Conservation (phyloP, 1,140 invertebrate species). For the Cydia amplana region DNA sequence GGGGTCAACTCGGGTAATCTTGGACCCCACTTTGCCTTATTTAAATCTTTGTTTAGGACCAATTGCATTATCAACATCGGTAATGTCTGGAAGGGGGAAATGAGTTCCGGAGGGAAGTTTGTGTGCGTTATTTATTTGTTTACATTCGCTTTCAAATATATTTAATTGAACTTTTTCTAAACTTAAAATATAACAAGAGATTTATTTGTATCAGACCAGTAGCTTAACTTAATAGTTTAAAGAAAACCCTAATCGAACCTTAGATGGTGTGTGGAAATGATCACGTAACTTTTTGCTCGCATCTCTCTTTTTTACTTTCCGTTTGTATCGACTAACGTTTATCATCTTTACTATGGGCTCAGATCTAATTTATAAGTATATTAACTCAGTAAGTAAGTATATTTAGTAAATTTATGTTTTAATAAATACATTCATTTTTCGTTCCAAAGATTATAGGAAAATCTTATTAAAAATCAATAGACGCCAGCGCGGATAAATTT, state of each 20-base stretch:
- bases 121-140: not conserved
- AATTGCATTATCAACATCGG: conserved; percentile 49
- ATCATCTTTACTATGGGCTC: no score
- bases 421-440: not conserved
- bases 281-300: no score
- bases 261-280: no score
- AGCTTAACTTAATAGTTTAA: no score
- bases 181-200: no score
- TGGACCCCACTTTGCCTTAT: conserved; percentile 54
- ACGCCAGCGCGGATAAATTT: not conserved
- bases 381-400: no score
- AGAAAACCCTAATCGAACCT: no score
- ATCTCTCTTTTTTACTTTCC: no score
- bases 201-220: not conserved
- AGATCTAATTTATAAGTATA: no score
- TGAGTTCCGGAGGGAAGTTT: conserved; percentile 19
- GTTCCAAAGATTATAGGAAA: not conserved
- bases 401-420: no score
- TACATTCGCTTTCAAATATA: not conserved
- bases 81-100: conserved; percentile 39
- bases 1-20: conserved; percentile 52
- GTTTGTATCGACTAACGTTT: no score
- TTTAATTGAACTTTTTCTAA: not conserved
- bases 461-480: conserved; percentile 13
- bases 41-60: conserved; percentile 58